Conservation (phyloP, 2,888 invertebrate species). For the Protonemura montana region DNA sequence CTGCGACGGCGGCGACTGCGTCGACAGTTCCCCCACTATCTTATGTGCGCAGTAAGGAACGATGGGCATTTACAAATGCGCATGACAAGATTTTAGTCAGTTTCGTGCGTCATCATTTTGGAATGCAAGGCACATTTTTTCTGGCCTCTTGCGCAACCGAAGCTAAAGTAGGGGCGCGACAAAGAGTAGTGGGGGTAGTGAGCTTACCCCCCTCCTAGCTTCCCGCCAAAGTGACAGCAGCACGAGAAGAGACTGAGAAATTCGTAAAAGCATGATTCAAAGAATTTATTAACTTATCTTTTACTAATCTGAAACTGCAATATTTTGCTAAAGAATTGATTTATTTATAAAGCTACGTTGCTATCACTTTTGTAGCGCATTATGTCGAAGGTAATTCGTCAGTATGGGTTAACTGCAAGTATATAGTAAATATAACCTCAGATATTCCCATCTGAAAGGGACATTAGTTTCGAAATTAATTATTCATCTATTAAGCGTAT, state of each 20-base stretch:
- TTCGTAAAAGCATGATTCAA: background rate
- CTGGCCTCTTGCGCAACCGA: too few relatives aligned
- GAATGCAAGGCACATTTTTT: too few relatives aligned
- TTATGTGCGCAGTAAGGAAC: background rate
- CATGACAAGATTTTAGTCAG: too few relatives aligned
- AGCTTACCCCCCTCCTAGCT: background rate
- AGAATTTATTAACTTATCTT: background rate
- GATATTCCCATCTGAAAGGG: too few relatives aligned
- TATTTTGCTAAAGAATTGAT: background rate
- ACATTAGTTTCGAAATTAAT: too few relatives aligned
- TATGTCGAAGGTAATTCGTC: background rate
- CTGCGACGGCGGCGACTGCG: background rate
- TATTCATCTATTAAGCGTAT: too few relatives aligned
- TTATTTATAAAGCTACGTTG: background rate
- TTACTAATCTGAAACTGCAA: background rate
- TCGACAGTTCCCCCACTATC: background rate
- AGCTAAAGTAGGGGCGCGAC: too few relatives aligned
- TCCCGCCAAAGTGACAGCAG: slow-evolving; percentile 7
- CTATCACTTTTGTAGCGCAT: background rate
- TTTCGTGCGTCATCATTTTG: too few relatives aligned
- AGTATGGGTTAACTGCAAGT: too few relatives aligned
- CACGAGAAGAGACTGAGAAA: background rate
- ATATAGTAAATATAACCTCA: too few relatives aligned
- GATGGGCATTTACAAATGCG: too few relatives aligned
- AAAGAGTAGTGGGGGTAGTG: too few relatives aligned